These are phyloP conservation scores for Stichodactyla mertensii DNA, from an alignment of 64 coral and sea anemone genomes.

Conservation along the genomic window DNA sequence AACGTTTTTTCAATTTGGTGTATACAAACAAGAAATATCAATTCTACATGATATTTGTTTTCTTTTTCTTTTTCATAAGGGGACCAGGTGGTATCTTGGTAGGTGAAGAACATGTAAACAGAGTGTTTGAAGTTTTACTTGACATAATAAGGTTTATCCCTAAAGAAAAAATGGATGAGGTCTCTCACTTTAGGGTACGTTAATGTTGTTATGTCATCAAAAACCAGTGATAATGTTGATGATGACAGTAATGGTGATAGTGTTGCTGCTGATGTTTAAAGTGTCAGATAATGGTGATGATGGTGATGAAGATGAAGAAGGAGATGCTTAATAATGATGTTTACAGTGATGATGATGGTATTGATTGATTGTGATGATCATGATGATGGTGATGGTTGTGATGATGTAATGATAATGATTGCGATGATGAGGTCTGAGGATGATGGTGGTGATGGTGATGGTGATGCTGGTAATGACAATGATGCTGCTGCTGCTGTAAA, in stretches of 20 bases:
- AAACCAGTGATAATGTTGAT: neutral
- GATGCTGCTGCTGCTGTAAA: neutral
- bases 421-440: no score
- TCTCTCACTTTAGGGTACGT: conserved; percentile 14
- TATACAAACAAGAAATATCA: neutral
- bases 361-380: neutral
- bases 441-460: neutral
- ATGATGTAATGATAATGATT: neutral
- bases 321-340: neutral
- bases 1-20: no score
- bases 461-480: neutral
- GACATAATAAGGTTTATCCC: conserved; percentile 4
- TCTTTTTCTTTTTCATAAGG: neutral
- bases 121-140: conserved; percentile 6
- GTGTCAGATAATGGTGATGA: neutral
- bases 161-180: neutral
- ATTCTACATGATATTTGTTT: neutral
- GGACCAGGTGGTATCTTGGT: neutral
- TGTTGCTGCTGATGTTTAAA: neutral
- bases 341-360: neutral
- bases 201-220: neutral
- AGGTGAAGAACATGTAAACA: neutral
- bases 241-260: neutral
- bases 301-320: neutral
- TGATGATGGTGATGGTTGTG: neutral